Conservation (phyloP, 2,888 invertebrate genomes). For the Hirtodrosophila histrioides region DNA sequence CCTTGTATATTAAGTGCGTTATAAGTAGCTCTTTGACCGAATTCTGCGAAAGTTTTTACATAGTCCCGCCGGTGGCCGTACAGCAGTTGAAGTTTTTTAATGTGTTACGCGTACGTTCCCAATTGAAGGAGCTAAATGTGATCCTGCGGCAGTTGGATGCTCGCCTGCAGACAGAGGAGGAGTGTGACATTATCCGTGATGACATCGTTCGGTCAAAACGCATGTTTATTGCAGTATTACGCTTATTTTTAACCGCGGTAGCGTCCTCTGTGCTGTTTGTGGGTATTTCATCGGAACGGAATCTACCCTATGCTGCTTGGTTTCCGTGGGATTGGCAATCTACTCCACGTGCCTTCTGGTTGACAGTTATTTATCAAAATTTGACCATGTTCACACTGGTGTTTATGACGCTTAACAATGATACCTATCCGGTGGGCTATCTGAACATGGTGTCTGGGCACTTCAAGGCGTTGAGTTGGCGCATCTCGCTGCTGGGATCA, state of each 20-base stretch:
- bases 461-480: constrained; percentile 65
- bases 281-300: constrained; percentile 31
- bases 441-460: constrained; percentile 75
- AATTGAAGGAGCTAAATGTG: constrained; percentile 50
- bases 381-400: constrained; percentile 39
- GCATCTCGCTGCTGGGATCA: constrained; percentile 49
- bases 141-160: constrained; percentile 68
- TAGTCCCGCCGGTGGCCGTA: constrained; percentile 50
- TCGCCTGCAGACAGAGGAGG: constrained; percentile 48
- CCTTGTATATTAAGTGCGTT: constrained; percentile 56
- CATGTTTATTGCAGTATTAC: constrained; percentile 37
- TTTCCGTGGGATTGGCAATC: constrained; percentile 75
- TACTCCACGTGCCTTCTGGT: background rate
- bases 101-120: constrained; percentile 45
- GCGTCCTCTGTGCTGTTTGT: constrained; percentile 4
- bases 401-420: constrained; percentile 48
- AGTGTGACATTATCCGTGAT: constrained; percentile 45
- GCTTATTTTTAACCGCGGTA: constrained; percentile 27
- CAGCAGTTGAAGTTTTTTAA: constrained; percentile 71
- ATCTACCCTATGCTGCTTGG: constrained; percentile 73
- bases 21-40: constrained; percentile 55
- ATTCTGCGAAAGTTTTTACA: constrained; percentile 69
- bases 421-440: constrained; percentile 77
- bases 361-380: constrained; percentile 35
- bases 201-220: constrained; percentile 41